Evolutionary conservation across 2,797 vertebrate genomes (phyloP), one percentile per base, ranked within the genome.

Genomic region (Oreortyx pictus): DNA sequence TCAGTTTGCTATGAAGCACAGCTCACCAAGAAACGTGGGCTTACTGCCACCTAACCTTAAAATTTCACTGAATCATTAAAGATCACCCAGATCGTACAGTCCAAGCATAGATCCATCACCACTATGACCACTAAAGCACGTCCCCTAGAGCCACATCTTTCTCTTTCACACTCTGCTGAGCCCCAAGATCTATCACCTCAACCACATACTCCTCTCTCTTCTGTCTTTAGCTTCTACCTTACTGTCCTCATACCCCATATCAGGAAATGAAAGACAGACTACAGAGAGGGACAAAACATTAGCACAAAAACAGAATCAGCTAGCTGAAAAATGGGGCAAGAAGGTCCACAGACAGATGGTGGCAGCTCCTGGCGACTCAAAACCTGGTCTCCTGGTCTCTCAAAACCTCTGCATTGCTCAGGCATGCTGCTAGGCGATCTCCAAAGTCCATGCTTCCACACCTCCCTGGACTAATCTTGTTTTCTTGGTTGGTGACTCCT

Each of bases 1-100:
- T 11, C 17, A 8, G 18, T 33, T 31, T 20, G 46, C 46, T 62
- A 65, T 19, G 29, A 76, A n/a, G 19, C 33, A 33, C 29, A 68
- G 7, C 11, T 74, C 33, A 56, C 46, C n/a, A 27, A 43, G 22
- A 56, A 56, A 70, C 1, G 23, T 0, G 1, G 20, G 29, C 47
- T 74, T 19, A 17, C 14, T 43, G 17, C 11, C 14, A 43, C 47
- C 20, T 29, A 49, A 17, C 9, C 47, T 54, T 54, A 54, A 54
- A 31, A 54, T 54, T 54, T 29, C 52, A 31, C 4, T 17, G 52
- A 11, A 54, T 11, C 16, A 54, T 31, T 18, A 54, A 31, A 54
- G 52, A 54, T 16, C 27, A 54, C 16, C 52, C 29, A 4, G 16
- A 31, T 31, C 52, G 18, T 31, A 16, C 29, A 25, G 16, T 18